Evolutionary conservation across 2,888 invertebrate species (phyloP).

Genomic region (Sepiola atlantica): DNA sequence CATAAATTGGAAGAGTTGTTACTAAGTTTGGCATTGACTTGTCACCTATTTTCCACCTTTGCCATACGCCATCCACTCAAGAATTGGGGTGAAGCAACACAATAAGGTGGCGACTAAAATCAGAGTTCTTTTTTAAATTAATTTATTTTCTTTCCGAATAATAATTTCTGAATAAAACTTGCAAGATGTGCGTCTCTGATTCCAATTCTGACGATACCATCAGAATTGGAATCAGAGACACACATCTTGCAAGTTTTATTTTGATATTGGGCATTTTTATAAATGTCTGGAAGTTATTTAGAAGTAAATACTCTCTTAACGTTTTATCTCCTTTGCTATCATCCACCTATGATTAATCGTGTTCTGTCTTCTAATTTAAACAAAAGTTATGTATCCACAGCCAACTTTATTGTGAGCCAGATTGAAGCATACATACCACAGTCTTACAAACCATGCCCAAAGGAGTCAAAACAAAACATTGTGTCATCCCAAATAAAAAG

Average conservation of each 20-base stretch:
- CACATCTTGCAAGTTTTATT: neutral
- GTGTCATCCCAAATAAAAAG: too few relatives aligned
- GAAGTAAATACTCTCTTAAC: neutral
- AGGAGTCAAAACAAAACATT: too few relatives aligned
- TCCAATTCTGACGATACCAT: too few relatives aligned
- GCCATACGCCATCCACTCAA: neutral
- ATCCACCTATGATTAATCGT: too few relatives aligned
- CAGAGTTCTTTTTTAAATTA: neutral
- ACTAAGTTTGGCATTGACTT: neutral
- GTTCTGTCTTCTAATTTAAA: too few relatives aligned
- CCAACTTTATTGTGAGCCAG: too few relatives aligned
- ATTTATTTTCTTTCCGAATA: neutral
- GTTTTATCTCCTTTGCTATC: neutral
- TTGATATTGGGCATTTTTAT: neutral
- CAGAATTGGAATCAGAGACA: neutral
- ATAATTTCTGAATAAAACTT: neutral
- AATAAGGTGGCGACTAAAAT: neutral
- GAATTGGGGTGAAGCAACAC: neutral
- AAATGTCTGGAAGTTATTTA: neutral
- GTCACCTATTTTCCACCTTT: neutral
- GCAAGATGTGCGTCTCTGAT: neutral
- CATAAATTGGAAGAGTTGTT: neutral
- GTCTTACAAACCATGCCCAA: too few relatives aligned
- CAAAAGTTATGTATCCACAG: too few relatives aligned
- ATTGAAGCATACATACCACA: too few relatives aligned